These are phyloP conservation scores for Semnornis frantzii DNA, from an alignment of 2,113 vertebrate species.

Conservation along the genomic window DNA sequence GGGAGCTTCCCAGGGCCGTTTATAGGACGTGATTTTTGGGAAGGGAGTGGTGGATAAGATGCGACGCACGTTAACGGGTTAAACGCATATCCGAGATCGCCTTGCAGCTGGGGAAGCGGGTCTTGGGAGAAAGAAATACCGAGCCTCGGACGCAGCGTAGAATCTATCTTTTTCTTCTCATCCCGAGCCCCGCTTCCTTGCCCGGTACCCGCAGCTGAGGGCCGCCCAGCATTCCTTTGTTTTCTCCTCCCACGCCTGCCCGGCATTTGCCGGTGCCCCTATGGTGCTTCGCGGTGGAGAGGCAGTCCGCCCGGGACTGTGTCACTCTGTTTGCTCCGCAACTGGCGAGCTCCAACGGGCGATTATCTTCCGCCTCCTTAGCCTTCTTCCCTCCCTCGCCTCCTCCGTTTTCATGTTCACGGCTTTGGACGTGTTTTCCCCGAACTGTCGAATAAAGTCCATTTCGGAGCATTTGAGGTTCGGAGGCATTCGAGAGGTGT, in stretches of 20 bases:
- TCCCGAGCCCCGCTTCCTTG: not conserved
- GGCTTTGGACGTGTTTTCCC: not conserved
- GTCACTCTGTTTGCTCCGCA: not conserved
- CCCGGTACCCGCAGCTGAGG: not conserved
- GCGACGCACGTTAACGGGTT: not conserved
- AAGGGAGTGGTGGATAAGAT: not conserved
- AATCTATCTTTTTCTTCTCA: not conserved
- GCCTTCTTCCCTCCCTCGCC: not conserved
- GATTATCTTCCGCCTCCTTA: not conserved
- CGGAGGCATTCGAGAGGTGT: not conserved
- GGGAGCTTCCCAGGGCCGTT: not conserved
- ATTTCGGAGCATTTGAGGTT: not conserved
- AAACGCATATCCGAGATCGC: too few species aligned
- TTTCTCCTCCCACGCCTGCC: not conserved
- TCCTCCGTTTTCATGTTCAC: not conserved
- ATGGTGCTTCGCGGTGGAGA: not conserved
- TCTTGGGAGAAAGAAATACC: not conserved
- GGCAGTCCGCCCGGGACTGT: not conserved
- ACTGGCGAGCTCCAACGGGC: not conserved
- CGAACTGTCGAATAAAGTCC: fast-evolving
- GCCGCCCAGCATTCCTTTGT: not conserved
- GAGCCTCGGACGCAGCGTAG: not conserved
- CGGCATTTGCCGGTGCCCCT: not conserved
- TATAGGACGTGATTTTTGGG: not conserved
- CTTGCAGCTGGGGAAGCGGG: not conserved